Evolutionary conservation across 2,797 vertebrate species (phyloP).

Genomic region (Hozukius guyotensis): DNA sequence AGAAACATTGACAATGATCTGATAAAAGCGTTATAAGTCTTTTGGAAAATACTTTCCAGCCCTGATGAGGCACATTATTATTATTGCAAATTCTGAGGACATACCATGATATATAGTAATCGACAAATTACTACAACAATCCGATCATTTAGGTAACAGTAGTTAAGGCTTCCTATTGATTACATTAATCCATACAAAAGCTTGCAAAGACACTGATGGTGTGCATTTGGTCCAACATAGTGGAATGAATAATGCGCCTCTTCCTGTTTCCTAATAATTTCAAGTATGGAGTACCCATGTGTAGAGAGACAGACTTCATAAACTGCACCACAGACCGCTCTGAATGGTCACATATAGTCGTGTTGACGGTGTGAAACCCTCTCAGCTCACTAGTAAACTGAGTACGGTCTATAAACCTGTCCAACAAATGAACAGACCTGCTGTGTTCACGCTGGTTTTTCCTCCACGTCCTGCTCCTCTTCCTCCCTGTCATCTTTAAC

Average conservation of each 20-base stretch:
- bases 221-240: conserved; percentile 39
- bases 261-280: conserved; percentile 40
- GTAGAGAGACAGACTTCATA: conserved; percentile 19
- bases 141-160: conserved; percentile 56
- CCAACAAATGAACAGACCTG: neutral
- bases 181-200: conserved; percentile 40
- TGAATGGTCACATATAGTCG: neutral
- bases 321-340: conserved; percentile 9
- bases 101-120: conserved; percentile 31
- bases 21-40: neutral
- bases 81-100: conserved; percentile 9
- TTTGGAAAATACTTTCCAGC: neutral
- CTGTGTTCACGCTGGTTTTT: conserved; percentile 48
- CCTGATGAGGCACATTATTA: neutral
- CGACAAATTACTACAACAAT: conserved; percentile 26
- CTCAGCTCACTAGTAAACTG: neutral
- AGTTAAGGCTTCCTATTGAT: conserved; percentile 71
- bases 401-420: neutral
- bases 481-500: conserved; percentile 81
- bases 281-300: conserved; percentile 43
- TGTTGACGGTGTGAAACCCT: neutral
- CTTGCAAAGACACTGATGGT: conserved; percentile 28
- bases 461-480: conserved; percentile 55
- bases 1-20: neutral
- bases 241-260: conserved; percentile 51